Evolutionary conservation across 1,140 invertebrate genomes (phyloP).

Genomic region (Aphelinus certus): DNA sequence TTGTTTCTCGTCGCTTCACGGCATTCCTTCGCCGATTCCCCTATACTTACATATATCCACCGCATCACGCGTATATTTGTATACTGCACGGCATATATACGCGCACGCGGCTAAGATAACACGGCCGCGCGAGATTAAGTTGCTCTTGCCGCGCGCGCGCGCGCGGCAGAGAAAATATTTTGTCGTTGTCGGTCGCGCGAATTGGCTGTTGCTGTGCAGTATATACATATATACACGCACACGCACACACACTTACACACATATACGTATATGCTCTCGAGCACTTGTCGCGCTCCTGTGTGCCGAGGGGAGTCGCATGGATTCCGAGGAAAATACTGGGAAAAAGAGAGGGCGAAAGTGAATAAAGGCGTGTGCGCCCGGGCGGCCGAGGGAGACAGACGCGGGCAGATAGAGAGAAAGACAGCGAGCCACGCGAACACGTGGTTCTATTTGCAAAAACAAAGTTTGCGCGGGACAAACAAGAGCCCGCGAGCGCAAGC

Average conservation of each 20-base stretch:
- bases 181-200: background rate
- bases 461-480: slow-evolving; percentile 62
- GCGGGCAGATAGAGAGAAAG: no score
- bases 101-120: background rate
- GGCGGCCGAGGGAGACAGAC: no score
- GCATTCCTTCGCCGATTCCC: no score
- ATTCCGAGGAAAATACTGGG: slow-evolving; percentile 7
- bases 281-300: background rate
- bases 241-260: no score
- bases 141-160: background rate
- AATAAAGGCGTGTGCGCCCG: slow-evolving; percentile 12
- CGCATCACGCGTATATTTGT: no score
- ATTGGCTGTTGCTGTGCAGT: no score
- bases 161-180: background rate
- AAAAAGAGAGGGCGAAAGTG: background rate
- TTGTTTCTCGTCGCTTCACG: background rate
- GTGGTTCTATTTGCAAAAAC: slow-evolving; percentile 62
- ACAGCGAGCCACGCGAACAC: slow-evolving; percentile 48
- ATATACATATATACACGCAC: no score
- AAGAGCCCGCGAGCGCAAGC: slow-evolving; percentile 37
- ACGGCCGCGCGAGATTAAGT: background rate
- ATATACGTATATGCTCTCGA: no score
- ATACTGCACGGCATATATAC: no score
- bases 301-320: background rate
- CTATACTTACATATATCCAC: no score